phyloP scores from a whole-genome alignment of 2,888 invertebrate genomes.

The Boloria selene region DNA sequence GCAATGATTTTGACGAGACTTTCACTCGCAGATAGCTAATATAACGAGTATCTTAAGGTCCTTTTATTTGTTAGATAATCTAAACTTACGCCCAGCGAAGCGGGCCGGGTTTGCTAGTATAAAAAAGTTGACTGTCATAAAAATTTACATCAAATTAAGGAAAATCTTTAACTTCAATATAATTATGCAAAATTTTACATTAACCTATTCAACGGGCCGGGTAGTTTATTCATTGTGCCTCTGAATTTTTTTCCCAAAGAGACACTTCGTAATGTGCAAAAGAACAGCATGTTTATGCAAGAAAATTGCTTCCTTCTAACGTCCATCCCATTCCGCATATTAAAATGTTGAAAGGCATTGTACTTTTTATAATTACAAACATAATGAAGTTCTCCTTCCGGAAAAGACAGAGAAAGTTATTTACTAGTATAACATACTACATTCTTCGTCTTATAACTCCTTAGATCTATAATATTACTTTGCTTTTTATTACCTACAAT shows the following conservation, averaged over 20 bases:
- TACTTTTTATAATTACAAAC: conserved; percentile 9
- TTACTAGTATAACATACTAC: too few species aligned
- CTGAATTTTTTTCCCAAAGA: conserved; percentile 8
- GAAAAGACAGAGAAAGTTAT: too few species aligned
- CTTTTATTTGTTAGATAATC: too few species aligned
- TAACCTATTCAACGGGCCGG: conserved; percentile 8
- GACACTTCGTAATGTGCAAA: conserved; percentile 20
- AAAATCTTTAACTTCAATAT: conserved; percentile 4
- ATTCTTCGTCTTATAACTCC: too few species aligned
- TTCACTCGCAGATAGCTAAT: too few species aligned
- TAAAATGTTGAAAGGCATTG: conserved; percentile 13
- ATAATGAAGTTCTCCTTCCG: too few species aligned
- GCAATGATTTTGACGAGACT: too few species aligned
- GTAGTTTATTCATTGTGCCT: conserved; percentile 5
- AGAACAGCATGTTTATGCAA: conserved; percentile 21
- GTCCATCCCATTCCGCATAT: conserved; percentile 7
- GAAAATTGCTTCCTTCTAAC: conserved; percentile 21
- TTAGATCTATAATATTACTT: too few species aligned
- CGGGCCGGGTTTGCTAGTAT: too few species aligned
- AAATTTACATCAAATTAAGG: not conserved
- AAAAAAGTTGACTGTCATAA: not conserved
- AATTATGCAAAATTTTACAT: conserved; percentile 14
- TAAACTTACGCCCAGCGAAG: too few species aligned
- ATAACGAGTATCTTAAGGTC: too few species aligned
- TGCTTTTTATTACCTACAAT: too few species aligned